Percentiles rank a stretch among this genome's conserved stretches.
Conservation (phyloP, 2,797 vertebrate species). For the Perodicticus potto region DNA sequence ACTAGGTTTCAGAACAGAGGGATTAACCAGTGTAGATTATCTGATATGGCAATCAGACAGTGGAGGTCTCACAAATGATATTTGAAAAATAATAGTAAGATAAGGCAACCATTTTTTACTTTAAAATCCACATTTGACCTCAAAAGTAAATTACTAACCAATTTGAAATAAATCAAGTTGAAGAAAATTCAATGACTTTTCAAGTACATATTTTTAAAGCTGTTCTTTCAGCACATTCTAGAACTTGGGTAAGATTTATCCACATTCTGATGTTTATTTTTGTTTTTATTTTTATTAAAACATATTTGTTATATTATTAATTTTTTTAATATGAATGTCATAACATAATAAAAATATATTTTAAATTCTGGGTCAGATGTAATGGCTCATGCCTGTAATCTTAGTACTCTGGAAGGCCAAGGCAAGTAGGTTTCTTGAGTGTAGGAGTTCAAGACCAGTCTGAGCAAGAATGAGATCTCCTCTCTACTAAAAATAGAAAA, state of each 20-base stretch:
- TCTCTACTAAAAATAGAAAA: too few species aligned
- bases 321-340: not conserved
- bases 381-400: too few species aligned
- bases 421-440: too few species aligned
- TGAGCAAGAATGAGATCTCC: too few species aligned
- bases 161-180: slow-evolving; percentile 22
- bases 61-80: not conserved
- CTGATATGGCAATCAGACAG: not conserved
- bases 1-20: not conserved
- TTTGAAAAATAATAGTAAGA: not conserved
- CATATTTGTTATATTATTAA: not conserved
- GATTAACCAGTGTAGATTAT: not conserved
- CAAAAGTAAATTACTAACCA: slow-evolving; percentile 35
- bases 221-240: slow-evolving; percentile 24
- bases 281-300: slow-evolving; percentile 22
- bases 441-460: too few species aligned
- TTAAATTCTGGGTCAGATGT: not conserved
- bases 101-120: not conserved
- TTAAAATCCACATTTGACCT: not conserved
- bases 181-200: not conserved
- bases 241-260: not conserved
- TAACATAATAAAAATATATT: not conserved
- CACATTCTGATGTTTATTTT: not conserved
- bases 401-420: too few species aligned
- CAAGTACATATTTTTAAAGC: not conserved